Percentiles rank a stretch among this genome's conserved stretches.
phyloP scores from a whole-genome alignment of 1,140 invertebrate genomes.

The Trichonephila clavipes region DNA sequence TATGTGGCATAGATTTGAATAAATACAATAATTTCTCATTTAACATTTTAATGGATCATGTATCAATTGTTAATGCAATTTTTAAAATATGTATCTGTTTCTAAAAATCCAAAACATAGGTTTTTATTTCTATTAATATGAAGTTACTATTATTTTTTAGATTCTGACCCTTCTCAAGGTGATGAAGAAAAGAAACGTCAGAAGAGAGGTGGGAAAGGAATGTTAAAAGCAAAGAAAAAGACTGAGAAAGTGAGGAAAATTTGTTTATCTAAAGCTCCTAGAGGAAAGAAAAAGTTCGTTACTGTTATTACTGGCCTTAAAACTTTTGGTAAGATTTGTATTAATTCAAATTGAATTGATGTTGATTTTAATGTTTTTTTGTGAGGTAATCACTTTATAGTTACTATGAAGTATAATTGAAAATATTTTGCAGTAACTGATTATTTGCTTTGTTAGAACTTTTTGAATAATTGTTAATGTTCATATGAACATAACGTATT shows the following conservation, averaged over 20 bases:
- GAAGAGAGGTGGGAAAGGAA: slow-evolving; percentile 93
- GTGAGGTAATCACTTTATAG: neutral
- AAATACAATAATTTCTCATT: too few species aligned
- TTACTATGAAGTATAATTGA: too few species aligned
- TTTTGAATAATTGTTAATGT: too few species aligned
- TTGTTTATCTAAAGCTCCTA: slow-evolving; percentile 91
- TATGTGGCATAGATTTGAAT: too few species aligned
- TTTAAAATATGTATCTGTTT: too few species aligned
- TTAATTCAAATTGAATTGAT: neutral
- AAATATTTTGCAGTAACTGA: too few species aligned
- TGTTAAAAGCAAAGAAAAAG: slow-evolving; percentile 93
- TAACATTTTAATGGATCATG: too few species aligned
- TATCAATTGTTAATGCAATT: too few species aligned
- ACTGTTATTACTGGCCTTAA: slow-evolving; percentile 89
- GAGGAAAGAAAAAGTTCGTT: slow-evolving; percentile 99
- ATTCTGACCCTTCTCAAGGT: slow-evolving; percentile 82
- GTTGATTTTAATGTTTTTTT: neutral
- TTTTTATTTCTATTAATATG: slow-evolving; percentile 11
- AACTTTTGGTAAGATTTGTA: slow-evolving; percentile 88
- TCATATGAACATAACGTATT: too few species aligned
- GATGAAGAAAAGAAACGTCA: slow-evolving; percentile 97
- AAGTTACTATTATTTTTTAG: slow-evolving; percentile 14
- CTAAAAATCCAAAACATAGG: too few species aligned
- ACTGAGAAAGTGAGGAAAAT: slow-evolving; percentile 88
- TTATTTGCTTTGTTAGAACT: too few species aligned